phyloP scores from a whole-genome alignment of 2,888 invertebrate genomes.

The Acheta domesticus region DNA sequence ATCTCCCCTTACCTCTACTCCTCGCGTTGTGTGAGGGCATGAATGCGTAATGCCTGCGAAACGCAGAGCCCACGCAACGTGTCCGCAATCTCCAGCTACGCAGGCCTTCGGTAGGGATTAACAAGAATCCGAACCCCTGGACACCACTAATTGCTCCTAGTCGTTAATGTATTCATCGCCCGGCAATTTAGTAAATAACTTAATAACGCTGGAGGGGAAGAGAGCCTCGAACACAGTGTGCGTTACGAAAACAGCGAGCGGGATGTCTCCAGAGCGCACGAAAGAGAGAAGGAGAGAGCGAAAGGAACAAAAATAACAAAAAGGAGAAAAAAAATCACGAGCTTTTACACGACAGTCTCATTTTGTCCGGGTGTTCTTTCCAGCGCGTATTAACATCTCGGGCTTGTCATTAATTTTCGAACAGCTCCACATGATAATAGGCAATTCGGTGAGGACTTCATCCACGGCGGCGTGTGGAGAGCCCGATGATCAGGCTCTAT shows the following conservation, averaged over 20 bases:
- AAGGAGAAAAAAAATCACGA: background rate
- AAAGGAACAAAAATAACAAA: background rate
- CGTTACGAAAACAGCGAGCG: background rate
- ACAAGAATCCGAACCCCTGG: slow-evolving; percentile 2
- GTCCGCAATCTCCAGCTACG: background rate
- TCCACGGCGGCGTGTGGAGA: background rate
- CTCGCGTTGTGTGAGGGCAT: background rate
- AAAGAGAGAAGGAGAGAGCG: background rate
- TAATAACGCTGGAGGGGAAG: slow-evolving; percentile 5
- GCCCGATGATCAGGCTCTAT: background rate
- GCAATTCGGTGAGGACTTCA: slow-evolving; percentile 10
- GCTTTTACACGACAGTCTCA: background rate
- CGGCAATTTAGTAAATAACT: slow-evolving; percentile 10
- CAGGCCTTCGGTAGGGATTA: background rate
- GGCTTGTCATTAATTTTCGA: slow-evolving; percentile 18
- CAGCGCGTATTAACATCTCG: background rate
- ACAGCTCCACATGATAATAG: slow-evolving; percentile 18
- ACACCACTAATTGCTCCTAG: background rate
- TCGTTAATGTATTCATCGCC: slow-evolving; percentile 18
- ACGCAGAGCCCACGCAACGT: background rate
- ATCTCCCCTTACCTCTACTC: too few relatives aligned
- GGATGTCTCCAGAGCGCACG: background rate
- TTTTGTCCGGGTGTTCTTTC: background rate
- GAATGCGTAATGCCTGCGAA: background rate
- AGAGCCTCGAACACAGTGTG: background rate